Conservation (phyloP, 2,888 invertebrate genomes). For the Vesta saturnalis region DNA sequence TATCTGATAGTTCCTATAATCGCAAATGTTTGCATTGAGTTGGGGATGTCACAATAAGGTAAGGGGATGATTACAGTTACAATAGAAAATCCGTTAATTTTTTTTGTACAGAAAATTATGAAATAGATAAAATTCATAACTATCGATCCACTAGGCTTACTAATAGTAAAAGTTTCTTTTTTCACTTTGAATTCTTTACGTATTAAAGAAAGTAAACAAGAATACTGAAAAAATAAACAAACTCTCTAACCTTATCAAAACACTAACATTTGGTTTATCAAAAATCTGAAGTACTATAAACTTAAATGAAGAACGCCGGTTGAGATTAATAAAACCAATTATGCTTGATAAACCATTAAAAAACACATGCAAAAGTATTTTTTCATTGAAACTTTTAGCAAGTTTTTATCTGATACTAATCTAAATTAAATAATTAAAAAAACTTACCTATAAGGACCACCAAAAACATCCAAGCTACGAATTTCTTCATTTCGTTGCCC, state of each 20-base stretch:
- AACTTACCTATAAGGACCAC: conserved; percentile 28
- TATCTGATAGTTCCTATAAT: too few relatives aligned
- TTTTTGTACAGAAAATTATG: too few relatives aligned
- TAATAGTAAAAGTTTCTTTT: not conserved
- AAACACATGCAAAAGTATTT: conserved; percentile 20
- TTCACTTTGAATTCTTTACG: not conserved
- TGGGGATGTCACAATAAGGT: too few relatives aligned
- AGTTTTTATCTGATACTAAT: not conserved
- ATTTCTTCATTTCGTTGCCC: conserved; percentile 39
- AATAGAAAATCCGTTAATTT: too few relatives aligned
- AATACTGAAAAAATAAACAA: not conserved
- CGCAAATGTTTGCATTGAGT: too few relatives aligned
- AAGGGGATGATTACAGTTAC: too few relatives aligned
- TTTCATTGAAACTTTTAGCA: too few relatives aligned
- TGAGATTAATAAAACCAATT: not conserved
- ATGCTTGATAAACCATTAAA: too few relatives aligned
- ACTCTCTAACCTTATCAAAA: not conserved
- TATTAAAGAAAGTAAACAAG: not conserved
- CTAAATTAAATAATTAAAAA: conserved; percentile 6
- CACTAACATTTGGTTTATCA: not conserved
- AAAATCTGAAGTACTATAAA: not conserved
- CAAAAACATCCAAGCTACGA: conserved; percentile 37
- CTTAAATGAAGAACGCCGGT: too few relatives aligned
- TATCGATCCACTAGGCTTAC: not conserved
- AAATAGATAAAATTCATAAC: too few relatives aligned